Base-by-base conservation (phyloP, 2,888 invertebrate species). In the Sepiola atlantica region DNA sequence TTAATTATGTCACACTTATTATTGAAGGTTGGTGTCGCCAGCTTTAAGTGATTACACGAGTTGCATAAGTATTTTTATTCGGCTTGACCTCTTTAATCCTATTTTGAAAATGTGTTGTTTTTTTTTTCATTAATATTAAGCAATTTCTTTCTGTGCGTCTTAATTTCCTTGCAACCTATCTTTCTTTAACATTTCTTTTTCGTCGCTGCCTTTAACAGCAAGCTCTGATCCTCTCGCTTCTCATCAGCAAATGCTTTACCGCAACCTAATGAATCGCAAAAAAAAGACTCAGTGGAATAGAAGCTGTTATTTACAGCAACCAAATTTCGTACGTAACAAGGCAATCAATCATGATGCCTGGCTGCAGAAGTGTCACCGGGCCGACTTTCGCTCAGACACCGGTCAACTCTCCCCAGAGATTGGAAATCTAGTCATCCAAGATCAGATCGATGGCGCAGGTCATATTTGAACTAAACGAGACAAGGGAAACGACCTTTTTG, bases 381-480 rank as follows among this genome's bases (percentile, higher is more conserved):
- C 77, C n/a, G 77, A n/a, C n/a, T 77, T 18, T 77, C 77, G 14
- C 16, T 77, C 77, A 18, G n/a, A 1, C n/a, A n/a, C n/a, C 3
- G 77, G 77, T 77, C 77, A 77, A 16, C 77, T n/a, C n/a, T 77
- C 77, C 77, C n/a, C n/a, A n/a, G n/a, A 77, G n/a, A 77, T n/a
- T 77, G n/a, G 77, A 77, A n/a, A 77, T 77, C n/a, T 16, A 16
- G 77, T 77, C 77, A n/a, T n/a, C 14, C 77, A 4, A 16, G n/a
- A 12, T 77, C 77, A 16, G 32, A n/a, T 77, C n/a, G 77, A 32
- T 18, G n/a, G 14, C n/a, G n/a, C 16, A 77, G 77, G 77, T 77
- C 77, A 77, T 12, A n/a, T 77, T n/a, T n/a, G n/a, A 16, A 77
- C 77, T n/a, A 77, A 77, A 28, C 8, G n/a, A 10, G n/a, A 77